Conservation (phyloP, 2,113 vertebrate species). For the Gambusia holbrooki region DNA sequence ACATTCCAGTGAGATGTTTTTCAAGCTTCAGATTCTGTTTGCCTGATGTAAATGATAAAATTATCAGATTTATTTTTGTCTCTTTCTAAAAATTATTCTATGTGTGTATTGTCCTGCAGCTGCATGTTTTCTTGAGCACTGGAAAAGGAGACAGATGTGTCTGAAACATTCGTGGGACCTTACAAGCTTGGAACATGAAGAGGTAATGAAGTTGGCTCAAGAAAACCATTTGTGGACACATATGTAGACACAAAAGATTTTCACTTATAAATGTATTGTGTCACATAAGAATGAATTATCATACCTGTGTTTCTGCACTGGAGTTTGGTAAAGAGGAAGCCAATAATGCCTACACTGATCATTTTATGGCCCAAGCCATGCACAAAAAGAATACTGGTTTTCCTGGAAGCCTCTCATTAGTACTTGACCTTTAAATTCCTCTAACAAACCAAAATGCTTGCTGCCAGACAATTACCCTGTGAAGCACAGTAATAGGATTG, state of each 20-base stretch:
- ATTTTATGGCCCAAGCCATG: conserved; percentile 9
- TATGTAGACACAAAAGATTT: neutral
- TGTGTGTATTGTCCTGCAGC: conserved; percentile 75
- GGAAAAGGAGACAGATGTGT: conserved; percentile 95
- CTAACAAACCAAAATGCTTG: conserved; percentile 9
- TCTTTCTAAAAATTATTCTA: neutral
- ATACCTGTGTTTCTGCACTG: neutral
- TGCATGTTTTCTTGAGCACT: conserved; percentile 95
- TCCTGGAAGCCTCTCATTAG: conserved; percentile 23
- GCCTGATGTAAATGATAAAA: neutral
- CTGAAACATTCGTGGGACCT: conserved; percentile 94
- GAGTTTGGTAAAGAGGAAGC: neutral
- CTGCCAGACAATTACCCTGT: conserved; percentile 13
- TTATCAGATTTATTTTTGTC: neutral
- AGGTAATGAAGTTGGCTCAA: conserved; percentile 75
- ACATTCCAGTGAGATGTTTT: neutral
- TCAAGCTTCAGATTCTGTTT: neutral
- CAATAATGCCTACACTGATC: conserved; percentile 14
- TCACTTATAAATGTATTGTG: neutral
- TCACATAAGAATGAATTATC: neutral
- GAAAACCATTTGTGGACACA: neutral
- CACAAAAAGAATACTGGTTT: conserved; percentile 23
- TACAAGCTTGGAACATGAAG: conserved; percentile 93
- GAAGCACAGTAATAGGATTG: conserved; percentile 55
- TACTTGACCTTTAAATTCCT: neutral